A percentile compares a stretch with the other conserved stretches of the same genome.
These are phyloP conservation scores for Embidobia sp. DNA, from an alignment of 2,888 invertebrate genomes.

Conservation along the genomic window DNA sequence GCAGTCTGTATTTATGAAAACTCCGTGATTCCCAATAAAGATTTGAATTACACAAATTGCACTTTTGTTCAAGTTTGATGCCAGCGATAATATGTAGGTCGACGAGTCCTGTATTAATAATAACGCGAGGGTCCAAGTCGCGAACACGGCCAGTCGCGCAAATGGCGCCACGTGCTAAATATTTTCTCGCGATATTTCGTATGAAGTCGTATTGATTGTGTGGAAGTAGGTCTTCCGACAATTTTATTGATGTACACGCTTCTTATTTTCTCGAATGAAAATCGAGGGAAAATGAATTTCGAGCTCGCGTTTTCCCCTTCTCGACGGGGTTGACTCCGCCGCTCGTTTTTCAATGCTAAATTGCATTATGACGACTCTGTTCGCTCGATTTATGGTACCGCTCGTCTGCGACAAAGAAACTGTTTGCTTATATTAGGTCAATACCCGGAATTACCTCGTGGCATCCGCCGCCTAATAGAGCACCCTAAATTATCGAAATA, in stretches of 20 bases:
- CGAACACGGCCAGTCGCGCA: not conserved
- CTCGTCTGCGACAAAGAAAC: constrained; percentile 38
- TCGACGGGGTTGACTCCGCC: constrained; percentile 1
- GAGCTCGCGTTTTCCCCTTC: not conserved
- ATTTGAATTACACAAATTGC: no score
- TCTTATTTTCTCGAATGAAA: constrained; percentile 35
- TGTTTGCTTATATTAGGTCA: constrained; percentile 53
- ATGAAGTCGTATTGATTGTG: constrained; percentile 43
- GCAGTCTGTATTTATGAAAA: no score
- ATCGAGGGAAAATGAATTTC: constrained; percentile 27
- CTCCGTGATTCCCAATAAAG: no score
- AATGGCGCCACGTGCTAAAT: constrained; percentile 21
- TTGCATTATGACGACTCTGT: constrained; percentile 39
- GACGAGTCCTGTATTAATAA: no score
- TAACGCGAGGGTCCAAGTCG: not conserved
- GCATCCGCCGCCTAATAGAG: constrained; percentile 18
- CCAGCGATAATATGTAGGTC: constrained; percentile 22
- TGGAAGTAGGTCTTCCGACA: constrained; percentile 42
- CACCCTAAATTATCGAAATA: constrained; percentile 43
- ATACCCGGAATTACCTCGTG: constrained; percentile 40
- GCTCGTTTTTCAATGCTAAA: constrained; percentile 39
- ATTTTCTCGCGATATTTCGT: constrained; percentile 40
- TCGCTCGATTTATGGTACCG: constrained; percentile 37
- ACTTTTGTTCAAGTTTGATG: no score
- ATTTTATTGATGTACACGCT: constrained; percentile 46